Percentiles rank a stretch among this genome's conserved stretches.
Conservation (phyloP, 2,797 vertebrate genomes). For the Eulemur coronatus region DNA sequence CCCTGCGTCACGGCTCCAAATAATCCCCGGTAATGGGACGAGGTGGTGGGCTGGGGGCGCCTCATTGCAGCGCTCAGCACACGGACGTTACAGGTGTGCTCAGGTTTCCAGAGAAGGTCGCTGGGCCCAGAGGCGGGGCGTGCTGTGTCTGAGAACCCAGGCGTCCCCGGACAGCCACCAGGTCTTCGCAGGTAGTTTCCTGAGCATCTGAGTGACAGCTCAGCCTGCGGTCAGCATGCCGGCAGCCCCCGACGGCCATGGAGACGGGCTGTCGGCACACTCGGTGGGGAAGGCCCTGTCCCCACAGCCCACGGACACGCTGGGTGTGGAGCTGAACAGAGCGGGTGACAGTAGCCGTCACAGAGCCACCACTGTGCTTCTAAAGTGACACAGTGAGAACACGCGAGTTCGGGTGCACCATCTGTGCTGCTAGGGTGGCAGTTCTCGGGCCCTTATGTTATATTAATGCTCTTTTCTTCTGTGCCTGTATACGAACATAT, state of each 20-base stretch:
- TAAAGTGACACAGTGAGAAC: background rate
- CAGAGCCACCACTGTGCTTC: background rate
- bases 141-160: background rate
- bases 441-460: background rate
- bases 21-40: fast-evolving
- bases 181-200: background rate
- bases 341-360: fast-evolving
- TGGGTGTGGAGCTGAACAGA: background rate
- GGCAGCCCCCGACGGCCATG: fast-evolving
- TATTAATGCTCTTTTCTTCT: background rate
- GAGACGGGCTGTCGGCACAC: fast-evolving
- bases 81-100: no score
- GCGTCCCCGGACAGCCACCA: background rate
- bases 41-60: fast-evolving
- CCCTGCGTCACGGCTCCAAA: fast-evolving
- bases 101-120: background rate
- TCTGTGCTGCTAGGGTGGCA: background rate
- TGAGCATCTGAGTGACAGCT: fast-evolving
- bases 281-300: fast-evolving
- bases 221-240: fast-evolving
- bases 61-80: no score
- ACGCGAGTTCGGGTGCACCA: fast-evolving
- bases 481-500: background rate
- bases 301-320: fast-evolving
- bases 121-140: background rate